phyloP scores from a whole-genome alignment of 2,797 vertebrate species.

The Adelosebastes latens region DNA sequence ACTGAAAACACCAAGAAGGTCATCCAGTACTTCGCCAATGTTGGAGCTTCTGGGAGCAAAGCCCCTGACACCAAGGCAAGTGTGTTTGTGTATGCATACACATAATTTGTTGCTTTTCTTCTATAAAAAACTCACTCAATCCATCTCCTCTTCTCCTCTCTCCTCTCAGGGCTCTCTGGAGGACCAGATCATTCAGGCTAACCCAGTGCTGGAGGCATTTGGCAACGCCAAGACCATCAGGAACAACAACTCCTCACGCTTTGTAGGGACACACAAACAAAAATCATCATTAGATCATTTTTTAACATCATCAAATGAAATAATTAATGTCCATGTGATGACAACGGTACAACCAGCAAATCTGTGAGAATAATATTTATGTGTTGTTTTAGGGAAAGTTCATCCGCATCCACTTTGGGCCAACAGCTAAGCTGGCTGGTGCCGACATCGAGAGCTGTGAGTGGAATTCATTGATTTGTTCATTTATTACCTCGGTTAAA shows the following conservation, averaged over 20 bases:
- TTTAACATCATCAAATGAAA: neutral
- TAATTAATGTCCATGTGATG: neutral
- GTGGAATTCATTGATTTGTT: slow-evolving; percentile 32
- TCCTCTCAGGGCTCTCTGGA: slow-evolving; percentile 70
- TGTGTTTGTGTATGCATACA: neutral
- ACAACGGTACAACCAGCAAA: neutral
- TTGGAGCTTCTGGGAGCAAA: slow-evolving; percentile 73
- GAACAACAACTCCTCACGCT: slow-evolving; percentile 83
- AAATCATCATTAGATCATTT: neutral
- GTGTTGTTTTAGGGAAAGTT: slow-evolving; percentile 80
- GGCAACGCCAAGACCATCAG: slow-evolving; percentile 81
- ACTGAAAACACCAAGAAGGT: slow-evolving; percentile 82
- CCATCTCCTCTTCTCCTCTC: neutral
- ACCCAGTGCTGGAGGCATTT: slow-evolving; percentile 78
- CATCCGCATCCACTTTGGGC: slow-evolving; percentile 84
- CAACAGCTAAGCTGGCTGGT: slow-evolving; percentile 80
- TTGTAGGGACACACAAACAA: slow-evolving; percentile 50
- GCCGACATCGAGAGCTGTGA: slow-evolving; percentile 82
- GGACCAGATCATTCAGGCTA: slow-evolving; percentile 81
- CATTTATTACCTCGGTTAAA: neutral
- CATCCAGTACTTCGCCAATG: slow-evolving; percentile 78
- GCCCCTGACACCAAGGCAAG: slow-evolving; percentile 66
- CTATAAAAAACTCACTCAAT: neutral
- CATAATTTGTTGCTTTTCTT: neutral
- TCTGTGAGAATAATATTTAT: neutral